Evolutionary conservation across 1,140 invertebrate species (phyloP), one percentile per base, ranked within the genome.

Genomic region (Ladona fulva): DNA sequence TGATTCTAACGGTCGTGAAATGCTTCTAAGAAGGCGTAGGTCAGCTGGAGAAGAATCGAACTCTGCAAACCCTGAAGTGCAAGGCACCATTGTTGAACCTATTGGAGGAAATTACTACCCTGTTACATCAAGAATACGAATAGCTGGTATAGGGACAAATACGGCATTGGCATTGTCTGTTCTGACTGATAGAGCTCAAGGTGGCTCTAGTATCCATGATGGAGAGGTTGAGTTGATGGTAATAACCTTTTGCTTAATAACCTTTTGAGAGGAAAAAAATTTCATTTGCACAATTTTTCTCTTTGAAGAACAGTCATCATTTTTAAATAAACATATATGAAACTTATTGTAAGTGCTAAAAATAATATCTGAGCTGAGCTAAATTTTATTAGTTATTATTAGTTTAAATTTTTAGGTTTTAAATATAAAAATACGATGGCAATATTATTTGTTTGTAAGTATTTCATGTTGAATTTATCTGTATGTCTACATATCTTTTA

Each of bases 101-200:
- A 85, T 95, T 0, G 86, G 95, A 52, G 93, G 92, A 1, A 99
- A 99, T 85, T 99, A 98, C 85, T 98, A 96, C 84, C 97, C 97
- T 0, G 89, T 99, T 0, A 97, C 95, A 22, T 92, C 92, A 7
- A 66, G 52, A 22, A 66, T 66, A 66, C 89, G 93, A 78, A 96
- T 98, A 24, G 86, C 89, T 0, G 84, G 96, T 0, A 86, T 87
- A 44, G 91, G 92, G 83, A 80, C 86, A 42, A 81, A 84, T 0
- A 83, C 82, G 0, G 84, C 86, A 22, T 80, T 87, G 0, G 87
- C 89, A 24, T 79, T 94, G 11, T 89, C 88, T n/a, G 85, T 97
- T 0, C 82, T 98, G 0, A 95, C 90, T 10, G 97, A 99, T 84
- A 86, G 97, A 77, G 89, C 94, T 0, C 92, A 98, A 85, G 97